Conservation (phyloP, 2,113 vertebrate genomes). For the Periophthalmodon schlosseri region DNA sequence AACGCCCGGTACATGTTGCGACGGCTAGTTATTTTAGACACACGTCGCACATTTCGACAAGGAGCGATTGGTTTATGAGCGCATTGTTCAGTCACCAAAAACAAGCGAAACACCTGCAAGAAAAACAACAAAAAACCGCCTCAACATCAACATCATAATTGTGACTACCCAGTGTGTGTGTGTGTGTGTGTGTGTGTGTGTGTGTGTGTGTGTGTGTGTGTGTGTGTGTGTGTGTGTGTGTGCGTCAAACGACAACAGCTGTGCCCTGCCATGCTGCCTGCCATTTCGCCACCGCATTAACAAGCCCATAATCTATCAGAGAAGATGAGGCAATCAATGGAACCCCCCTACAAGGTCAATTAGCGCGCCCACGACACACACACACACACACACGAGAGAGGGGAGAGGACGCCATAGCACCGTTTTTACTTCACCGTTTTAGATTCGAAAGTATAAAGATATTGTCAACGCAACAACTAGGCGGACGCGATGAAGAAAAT, state of each 20-base stretch:
- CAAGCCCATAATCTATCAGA: slow-evolving; percentile 99
- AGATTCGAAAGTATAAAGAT: too few relatives aligned
- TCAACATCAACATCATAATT: slow-evolving; percentile 50
- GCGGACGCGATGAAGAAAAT: too few relatives aligned
- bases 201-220: slow-evolving; percentile 25
- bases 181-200: slow-evolving; percentile 19
- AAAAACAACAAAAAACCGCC: neutral
- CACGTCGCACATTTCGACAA: too few relatives aligned
- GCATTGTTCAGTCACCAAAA: neutral
- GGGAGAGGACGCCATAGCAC: too few relatives aligned
- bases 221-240: slow-evolving; percentile 23
- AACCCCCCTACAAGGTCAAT: slow-evolving; percentile 93
- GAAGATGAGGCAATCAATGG: slow-evolving; percentile 91
- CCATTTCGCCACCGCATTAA: slow-evolving; percentile 99
- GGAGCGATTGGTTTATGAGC: too few relatives aligned
- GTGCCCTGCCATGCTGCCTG: slow-evolving; percentile 86
- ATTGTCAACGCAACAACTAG: too few relatives aligned
- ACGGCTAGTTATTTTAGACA: too few relatives aligned
- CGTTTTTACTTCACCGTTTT: too few relatives aligned
- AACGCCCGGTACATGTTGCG: too few relatives aligned
- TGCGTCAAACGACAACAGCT: slow-evolving; percentile 84
- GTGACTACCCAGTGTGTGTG: slow-evolving; percentile 29
- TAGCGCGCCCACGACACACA: slow-evolving; percentile 79
- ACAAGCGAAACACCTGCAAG: neutral
- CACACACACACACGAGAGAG: slow-evolving; percentile 30